Conservation (phyloP, 2,797 vertebrate species). For the Synanceia verrucosa region DNA sequence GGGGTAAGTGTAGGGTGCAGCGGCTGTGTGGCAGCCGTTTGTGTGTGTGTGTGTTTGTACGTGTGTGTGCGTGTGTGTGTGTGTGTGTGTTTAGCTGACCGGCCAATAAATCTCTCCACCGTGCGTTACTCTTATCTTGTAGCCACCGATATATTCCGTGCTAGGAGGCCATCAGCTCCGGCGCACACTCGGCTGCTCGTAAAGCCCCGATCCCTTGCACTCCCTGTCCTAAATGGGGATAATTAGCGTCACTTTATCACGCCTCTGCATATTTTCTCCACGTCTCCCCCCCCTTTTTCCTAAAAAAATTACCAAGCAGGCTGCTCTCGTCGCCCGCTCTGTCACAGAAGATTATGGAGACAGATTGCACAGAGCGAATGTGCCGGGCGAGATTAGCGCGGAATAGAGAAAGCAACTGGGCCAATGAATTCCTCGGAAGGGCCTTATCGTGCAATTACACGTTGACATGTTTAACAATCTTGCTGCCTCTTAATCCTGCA, state of each 20-base stretch:
- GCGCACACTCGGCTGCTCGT: constrained; percentile 90
- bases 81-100: constrained; percentile 83
- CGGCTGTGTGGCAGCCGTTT: constrained; percentile 14
- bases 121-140: constrained; percentile 92
- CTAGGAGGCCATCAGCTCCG: constrained; percentile 89
- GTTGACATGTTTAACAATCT: constrained; percentile 99
- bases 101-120: constrained; percentile 94
- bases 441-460: constrained; percentile 99
- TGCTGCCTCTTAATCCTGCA: constrained; percentile 99
- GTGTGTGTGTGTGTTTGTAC: neutral
- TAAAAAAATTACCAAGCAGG: constrained; percentile 80
- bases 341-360: constrained; percentile 99
- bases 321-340: constrained; percentile 91
- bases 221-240: constrained; percentile 99
- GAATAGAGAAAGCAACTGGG: constrained; percentile 99
- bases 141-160: constrained; percentile 90
- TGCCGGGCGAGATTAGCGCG: constrained; percentile 98
- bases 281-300: constrained; percentile 65
- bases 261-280: constrained; percentile 97
- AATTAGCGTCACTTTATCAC: constrained; percentile 99
- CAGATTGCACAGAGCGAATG: constrained; percentile 99
- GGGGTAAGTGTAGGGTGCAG: constrained; percentile 60
- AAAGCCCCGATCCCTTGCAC: constrained; percentile 99
- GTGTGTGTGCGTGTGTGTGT: neutral
- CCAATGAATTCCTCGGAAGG: constrained; percentile 99